Conservation (phyloP, 2,113 vertebrate species). For the Brachyhypopomus gauderio region DNA sequence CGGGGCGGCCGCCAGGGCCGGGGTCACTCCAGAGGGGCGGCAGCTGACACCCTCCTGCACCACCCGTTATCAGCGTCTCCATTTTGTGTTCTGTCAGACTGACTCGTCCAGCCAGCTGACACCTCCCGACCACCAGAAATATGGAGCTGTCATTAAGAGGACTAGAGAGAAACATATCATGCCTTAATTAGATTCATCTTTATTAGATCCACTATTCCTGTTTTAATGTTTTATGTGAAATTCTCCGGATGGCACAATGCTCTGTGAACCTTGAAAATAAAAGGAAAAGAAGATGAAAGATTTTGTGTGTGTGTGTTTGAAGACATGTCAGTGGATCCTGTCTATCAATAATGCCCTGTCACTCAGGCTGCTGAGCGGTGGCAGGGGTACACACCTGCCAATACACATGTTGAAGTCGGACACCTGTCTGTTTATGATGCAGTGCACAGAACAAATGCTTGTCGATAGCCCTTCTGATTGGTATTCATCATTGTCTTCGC, state of each 20-base stretch:
- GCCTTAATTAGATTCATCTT: constrained; percentile 4
- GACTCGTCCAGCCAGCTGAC: constrained; percentile 22
- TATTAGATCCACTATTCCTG: constrained; percentile 1
- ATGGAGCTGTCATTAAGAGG: constrained; percentile 8
- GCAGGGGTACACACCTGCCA: constrained; percentile 57
- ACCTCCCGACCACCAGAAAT: constrained; percentile 38
- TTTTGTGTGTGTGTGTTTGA: constrained; percentile 33
- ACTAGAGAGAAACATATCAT: constrained; percentile 18
- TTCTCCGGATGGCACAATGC: not conserved
- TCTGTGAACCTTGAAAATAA: constrained; percentile 23
- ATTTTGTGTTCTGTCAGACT: constrained; percentile 41
- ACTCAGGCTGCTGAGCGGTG: constrained; percentile 53
- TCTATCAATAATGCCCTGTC: constrained; percentile 59
- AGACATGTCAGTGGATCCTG: constrained; percentile 50
- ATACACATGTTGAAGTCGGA: constrained; percentile 58
- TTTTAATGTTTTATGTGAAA: not conserved
- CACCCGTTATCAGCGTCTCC: constrained; percentile 48
- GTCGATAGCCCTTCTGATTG: constrained; percentile 56
- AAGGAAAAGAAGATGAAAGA: constrained; percentile 1
- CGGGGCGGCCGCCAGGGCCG: constrained; percentile 31
- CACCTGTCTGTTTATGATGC: constrained; percentile 56
- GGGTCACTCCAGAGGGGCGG: constrained; percentile 43
- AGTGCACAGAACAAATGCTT: constrained; percentile 51
- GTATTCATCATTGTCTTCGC: constrained; percentile 53
- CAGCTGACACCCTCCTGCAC: constrained; percentile 45